Conservation (phyloP, 2,113 vertebrate species). For the Pimephales promelas region DNA sequence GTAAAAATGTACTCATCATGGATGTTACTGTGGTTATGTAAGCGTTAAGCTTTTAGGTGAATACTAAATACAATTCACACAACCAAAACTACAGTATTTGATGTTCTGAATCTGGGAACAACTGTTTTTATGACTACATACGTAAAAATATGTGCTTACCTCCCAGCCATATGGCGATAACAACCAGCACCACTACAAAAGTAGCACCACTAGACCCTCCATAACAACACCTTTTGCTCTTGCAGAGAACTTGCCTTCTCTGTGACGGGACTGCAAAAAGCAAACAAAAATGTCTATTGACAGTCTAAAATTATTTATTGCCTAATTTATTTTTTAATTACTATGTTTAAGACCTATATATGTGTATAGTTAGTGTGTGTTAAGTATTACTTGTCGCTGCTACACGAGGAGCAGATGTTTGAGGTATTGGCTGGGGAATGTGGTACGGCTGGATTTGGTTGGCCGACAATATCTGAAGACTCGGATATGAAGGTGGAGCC, state of each 20-base stretch:
- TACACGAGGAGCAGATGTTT: conserved; percentile 10
- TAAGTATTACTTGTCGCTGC: conserved; percentile 21
- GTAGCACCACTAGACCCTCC: conserved; percentile 28
- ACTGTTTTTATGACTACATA: neutral
- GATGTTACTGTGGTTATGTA: neutral
- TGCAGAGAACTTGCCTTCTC: conserved; percentile 1
- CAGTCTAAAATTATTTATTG: neutral
- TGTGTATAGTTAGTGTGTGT: neutral
- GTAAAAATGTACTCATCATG: neutral
- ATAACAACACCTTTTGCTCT: conserved; percentile 29
- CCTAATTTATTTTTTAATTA: neutral
- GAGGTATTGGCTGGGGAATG: conserved; percentile 30
- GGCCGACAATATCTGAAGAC: neutral
- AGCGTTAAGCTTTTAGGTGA: neutral
- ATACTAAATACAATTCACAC: neutral
- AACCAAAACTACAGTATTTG: neutral
- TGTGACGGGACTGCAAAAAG: neutral
- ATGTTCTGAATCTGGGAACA: neutral
- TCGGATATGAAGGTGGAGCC: conserved; percentile 45
- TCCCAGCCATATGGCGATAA: conserved; percentile 57
- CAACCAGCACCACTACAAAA: conserved; percentile 35
- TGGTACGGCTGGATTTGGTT: conserved; percentile 38
- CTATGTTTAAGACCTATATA: neutral
- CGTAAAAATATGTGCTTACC: conserved; percentile 38
- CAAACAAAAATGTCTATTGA: neutral